Conservation (phyloP, 1,140 invertebrate species). For the Pseudomyrmex cubaensis region DNA sequence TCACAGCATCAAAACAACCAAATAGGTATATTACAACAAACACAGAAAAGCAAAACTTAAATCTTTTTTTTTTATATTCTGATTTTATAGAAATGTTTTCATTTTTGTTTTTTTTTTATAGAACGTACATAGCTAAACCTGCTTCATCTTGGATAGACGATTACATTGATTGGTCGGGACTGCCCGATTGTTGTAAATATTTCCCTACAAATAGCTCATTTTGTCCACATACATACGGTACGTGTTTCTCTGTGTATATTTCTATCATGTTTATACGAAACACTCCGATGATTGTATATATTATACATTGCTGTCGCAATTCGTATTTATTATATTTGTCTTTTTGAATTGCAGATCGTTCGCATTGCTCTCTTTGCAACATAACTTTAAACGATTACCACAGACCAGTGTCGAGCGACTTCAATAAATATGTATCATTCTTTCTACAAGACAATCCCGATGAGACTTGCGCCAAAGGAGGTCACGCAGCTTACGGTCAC, state of each 20-base stretch:
- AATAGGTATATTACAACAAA: constrained; percentile 84
- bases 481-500: constrained; percentile 92
- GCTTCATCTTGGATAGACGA: constrained; percentile 98
- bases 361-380: constrained; percentile 83
- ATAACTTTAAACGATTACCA: constrained; percentile 84
- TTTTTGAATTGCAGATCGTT: constrained; percentile 40
- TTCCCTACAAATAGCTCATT: constrained; percentile 87
- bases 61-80: background rate
- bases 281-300: background rate
- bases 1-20: constrained; percentile 89
- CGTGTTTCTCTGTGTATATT: background rate
- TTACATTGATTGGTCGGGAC: constrained; percentile 95
- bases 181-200: constrained; percentile 87
- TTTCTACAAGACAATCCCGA: constrained; percentile 97
- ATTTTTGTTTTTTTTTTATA: constrained; percentile 75
- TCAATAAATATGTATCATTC: constrained; percentile 93
- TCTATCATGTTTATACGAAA: constrained; percentile 28
- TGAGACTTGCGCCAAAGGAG: constrained; percentile 92
- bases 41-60: background rate
- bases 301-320: constrained; percentile 66
- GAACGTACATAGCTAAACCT: constrained; percentile 95
- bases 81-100: constrained; percentile 9
- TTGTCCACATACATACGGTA: constrained; percentile 89
- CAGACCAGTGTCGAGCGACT: constrained; percentile 88
- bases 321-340: background rate